Conservation (phyloP, 2,888 invertebrate genomes). For the Drosophila heteroneura region DNA sequence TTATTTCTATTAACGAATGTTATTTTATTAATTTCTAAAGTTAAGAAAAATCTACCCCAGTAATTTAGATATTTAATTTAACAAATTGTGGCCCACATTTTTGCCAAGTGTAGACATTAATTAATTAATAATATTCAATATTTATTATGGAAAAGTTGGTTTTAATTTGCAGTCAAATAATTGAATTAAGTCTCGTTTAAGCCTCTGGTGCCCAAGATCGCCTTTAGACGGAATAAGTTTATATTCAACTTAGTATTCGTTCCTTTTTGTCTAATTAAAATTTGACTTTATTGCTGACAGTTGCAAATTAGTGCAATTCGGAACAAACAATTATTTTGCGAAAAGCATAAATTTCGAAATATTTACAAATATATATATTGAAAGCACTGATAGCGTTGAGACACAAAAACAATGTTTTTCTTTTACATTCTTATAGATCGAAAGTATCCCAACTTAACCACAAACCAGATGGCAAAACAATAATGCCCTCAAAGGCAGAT, state of each 20-base stretch:
- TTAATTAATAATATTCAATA: background rate
- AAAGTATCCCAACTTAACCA: background rate
- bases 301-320: background rate
- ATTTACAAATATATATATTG: background rate
- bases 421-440: background rate
- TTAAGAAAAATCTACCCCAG: background rate
- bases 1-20: background rate
- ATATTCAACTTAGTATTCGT: background rate
- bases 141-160: background rate
- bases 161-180: background rate
- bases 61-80: background rate
- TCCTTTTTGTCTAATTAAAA: background rate
- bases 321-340: no score
- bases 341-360: no score
- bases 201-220: background rate
- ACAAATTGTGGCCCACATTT: background rate
- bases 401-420: background rate
- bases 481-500: conserved; percentile 7
- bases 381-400: background rate
- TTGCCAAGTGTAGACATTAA: background rate
- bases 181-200: background rate
- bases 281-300: background rate
- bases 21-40: background rate
- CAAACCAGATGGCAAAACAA: background rate
- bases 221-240: background rate